Evolutionary conservation across 2,888 invertebrate genomes (phyloP).

Genomic region (Chouioia cunea): DNA sequence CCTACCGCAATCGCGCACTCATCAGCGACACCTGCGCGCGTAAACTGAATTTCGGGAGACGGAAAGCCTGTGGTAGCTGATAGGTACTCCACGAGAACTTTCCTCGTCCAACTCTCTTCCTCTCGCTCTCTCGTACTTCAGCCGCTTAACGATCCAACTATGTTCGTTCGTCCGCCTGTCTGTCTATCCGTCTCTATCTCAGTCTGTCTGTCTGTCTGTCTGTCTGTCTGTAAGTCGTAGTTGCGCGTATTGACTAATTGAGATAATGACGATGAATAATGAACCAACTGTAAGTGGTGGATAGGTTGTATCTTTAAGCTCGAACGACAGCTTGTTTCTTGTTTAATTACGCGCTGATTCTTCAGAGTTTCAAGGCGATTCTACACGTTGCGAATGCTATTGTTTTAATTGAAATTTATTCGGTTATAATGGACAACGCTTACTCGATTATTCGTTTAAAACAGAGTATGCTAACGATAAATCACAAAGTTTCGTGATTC

Average conservation of each 20-base stretch:
- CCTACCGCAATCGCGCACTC: constrained; percentile 34
- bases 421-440: no score
- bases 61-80: constrained; percentile 41
- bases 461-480: no score
- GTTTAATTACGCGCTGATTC: no score
- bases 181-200: background rate
- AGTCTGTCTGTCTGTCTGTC: background rate
- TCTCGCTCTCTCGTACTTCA: background rate
- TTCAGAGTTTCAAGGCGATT: no score
- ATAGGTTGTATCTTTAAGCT: no score
- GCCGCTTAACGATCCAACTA: constrained; percentile 39
- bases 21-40: constrained; percentile 43
- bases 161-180: background rate
- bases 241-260: constrained; percentile 41
- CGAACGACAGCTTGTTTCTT: no score
- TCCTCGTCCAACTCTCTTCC: constrained; percentile 34
- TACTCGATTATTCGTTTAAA: no score
- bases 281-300: constrained; percentile 1
- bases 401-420: no score
- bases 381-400: no score
- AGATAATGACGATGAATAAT: constrained; percentile 28
- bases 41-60: constrained; percentile 44
- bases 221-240: background rate
- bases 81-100: constrained; percentile 43
- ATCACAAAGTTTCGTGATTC: no score